Conservation (phyloP, 2,888 invertebrate species). For the Phrixothrix hirtus region DNA sequence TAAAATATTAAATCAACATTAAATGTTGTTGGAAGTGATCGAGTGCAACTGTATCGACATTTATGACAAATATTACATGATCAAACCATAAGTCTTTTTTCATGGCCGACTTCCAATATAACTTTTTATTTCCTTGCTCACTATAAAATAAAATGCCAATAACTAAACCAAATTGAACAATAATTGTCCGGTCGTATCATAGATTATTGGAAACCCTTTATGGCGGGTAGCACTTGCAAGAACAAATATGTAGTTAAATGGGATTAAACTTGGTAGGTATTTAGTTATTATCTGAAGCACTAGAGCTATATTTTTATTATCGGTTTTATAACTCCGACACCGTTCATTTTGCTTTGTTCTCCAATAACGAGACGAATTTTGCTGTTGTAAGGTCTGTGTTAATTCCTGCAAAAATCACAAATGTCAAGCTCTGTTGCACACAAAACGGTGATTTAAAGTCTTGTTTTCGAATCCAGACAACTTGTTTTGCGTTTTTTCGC, state of each 20-base stretch:
- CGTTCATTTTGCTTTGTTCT: constrained; percentile 25
- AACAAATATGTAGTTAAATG: constrained; percentile 35
- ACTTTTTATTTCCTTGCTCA: constrained; percentile 27
- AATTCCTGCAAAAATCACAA: constrained; percentile 17
- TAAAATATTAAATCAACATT: too few species aligned
- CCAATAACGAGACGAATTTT: constrained; percentile 3
- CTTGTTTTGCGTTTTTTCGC: constrained; percentile 4
- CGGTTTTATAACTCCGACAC: constrained; percentile 27
- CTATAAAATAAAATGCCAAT: constrained; percentile 34
- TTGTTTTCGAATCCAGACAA: constrained; percentile 10
- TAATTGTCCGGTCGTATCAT: constrained; percentile 35
- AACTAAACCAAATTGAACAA: constrained; percentile 35
- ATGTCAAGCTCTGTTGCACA: constrained; percentile 7
- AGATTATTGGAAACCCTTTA: constrained; percentile 23
- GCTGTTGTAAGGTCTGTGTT: constrained; percentile 8
- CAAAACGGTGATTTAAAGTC: constrained; percentile 11
- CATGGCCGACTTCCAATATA: constrained; percentile 19
- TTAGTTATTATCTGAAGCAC: constrained; percentile 30
- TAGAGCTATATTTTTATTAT: constrained; percentile 31
- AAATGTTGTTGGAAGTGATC: constrained; percentile 14
- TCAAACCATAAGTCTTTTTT: constrained; percentile 20
- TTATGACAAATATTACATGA: constrained; percentile 25
- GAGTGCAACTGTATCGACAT: constrained; percentile 24
- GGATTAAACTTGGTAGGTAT: constrained; percentile 36
- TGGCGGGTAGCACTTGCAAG: constrained; percentile 28